These are phyloP conservation scores for Phragmatobia fuliginosa DNA, from an alignment of 2,888 invertebrate genomes.

Conservation along the genomic window DNA sequence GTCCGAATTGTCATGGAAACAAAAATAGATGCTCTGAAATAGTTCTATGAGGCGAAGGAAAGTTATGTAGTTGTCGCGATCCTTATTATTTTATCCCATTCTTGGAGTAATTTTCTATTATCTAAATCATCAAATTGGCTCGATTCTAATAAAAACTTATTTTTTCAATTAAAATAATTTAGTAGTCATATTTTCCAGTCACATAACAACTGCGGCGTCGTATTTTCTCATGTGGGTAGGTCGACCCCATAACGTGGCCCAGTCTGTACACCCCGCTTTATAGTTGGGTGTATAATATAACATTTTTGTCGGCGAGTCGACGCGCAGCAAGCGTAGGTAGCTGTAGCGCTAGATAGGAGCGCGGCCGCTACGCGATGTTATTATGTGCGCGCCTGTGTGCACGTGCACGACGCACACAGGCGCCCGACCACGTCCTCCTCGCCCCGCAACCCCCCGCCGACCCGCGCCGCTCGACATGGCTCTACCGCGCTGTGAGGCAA, in stretches of 20 bases:
- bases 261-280: slow-evolving; percentile 72
- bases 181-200: background rate
- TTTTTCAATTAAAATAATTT: background rate
- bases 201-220: slow-evolving; percentile 27
- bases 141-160: background rate
- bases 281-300: slow-evolving; percentile 73
- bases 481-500: slow-evolving; percentile 82
- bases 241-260: slow-evolving; percentile 64
- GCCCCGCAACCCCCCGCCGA: slow-evolving; percentile 49
- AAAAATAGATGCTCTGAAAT: slow-evolving; percentile 36
- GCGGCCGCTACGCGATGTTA: slow-evolving; percentile 79
- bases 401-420: slow-evolving; percentile 64
- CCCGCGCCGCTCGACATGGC: slow-evolving; percentile 73
- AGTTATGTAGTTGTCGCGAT: background rate
- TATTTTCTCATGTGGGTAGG: slow-evolving; percentile 51
- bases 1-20: slow-evolving; percentile 40
- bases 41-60: slow-evolving; percentile 13
- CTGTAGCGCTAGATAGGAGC: slow-evolving; percentile 78
- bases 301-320: slow-evolving; percentile 40
- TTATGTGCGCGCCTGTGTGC: slow-evolving; percentile 72
- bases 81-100: background rate
- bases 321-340: slow-evolving; percentile 67
- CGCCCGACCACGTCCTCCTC: slow-evolving; percentile 48
- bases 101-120: background rate
- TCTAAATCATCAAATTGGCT: background rate